Conservation (phyloP, 2,113 vertebrate genomes). For the Zosterops borbonicus region DNA sequence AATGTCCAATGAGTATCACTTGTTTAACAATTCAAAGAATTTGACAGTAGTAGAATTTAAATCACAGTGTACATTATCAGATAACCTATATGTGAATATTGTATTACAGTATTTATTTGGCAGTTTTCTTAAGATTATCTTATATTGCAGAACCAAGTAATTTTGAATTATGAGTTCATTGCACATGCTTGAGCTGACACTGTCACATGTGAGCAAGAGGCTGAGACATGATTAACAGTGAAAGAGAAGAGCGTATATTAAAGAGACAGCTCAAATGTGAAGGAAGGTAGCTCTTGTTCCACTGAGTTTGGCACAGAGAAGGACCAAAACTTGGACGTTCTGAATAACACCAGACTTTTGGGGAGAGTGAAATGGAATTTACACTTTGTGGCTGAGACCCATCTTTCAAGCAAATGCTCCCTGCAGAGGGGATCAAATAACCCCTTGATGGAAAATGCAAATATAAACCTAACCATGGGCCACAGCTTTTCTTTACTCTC, state of each 20-base stretch:
- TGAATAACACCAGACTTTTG: conserved; percentile 14
- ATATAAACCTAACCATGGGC: neutral
- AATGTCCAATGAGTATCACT: neutral
- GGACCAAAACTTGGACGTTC: neutral
- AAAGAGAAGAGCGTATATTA: neutral
- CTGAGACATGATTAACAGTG: neutral
- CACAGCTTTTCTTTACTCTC: conserved; percentile 3
- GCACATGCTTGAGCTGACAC: neutral
- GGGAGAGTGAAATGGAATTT: conserved; percentile 12
- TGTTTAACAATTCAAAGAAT: conserved; percentile 1
- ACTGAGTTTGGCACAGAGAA: neutral
- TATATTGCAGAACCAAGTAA: neutral
- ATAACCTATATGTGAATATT: neutral
- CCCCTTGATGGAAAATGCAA: conserved; percentile 37
- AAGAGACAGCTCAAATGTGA: neutral
- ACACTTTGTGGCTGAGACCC: neutral
- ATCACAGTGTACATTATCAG: neutral
- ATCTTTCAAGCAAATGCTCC: conserved; percentile 37
- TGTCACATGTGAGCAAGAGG: neutral
- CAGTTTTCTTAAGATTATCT: conserved; percentile 9
- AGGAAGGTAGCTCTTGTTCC: neutral
- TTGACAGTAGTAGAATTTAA: conserved; percentile 23
- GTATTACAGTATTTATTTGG: neutral
- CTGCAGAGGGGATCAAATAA: conserved; percentile 41
- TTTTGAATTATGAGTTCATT: neutral